Percentiles rank a stretch among this genome's conserved stretches.
Conservation (phyloP, 2,113 vertebrate species). For the Xenopus tropicalis region UCB_Xtro_10.0 CM004444.2:144254501-144255000, state of each 20-base stretch:
- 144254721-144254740: background rate
- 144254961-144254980: no score
- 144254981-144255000: background rate
- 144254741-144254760: background rate
- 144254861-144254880: background rate
- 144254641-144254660: no score
- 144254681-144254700: background rate
- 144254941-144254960: no score
- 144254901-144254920: constrained; percentile 17
- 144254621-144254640: no score
- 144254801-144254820: no score
- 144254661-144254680: no score
- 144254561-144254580: no score
- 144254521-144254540: no score
- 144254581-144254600: no score
- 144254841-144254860: background rate
- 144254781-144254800: background rate
- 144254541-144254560: no score
- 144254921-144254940: background rate
- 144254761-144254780: background rate
- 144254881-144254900: constrained; percentile 2
- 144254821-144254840: background rate
- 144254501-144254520: no score
- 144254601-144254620: no score
- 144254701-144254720: constrained; percentile 12